A percentile compares a stretch with the other conserved stretches of the same genome.
phyloP scores from a whole-genome alignment of 2,113 vertebrate genomes.

The Lampris incognitus region DNA sequence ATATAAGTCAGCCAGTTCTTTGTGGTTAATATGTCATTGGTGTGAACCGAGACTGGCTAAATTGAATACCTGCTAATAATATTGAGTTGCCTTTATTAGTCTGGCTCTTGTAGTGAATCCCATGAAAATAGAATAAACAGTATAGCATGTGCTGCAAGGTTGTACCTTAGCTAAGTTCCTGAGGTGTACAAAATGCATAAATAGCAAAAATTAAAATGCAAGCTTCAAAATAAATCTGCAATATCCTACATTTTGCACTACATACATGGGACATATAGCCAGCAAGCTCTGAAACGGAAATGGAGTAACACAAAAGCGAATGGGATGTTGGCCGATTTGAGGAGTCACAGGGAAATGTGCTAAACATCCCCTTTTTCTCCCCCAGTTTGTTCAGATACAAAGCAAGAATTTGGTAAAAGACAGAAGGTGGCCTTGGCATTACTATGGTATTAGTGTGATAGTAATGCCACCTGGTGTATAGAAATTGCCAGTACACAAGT shows the following conservation, averaged over 20 bases:
- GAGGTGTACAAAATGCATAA: not conserved
- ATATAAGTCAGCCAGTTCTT: not conserved
- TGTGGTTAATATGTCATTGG: slow-evolving; percentile 9
- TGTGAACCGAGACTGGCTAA: not conserved
- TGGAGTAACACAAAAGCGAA: not conserved
- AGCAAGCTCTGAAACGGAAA: slow-evolving; percentile 2
- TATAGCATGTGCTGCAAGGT: slow-evolving; percentile 16
- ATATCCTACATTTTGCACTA: slow-evolving; percentile 31
- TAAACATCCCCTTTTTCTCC: slow-evolving; percentile 22
- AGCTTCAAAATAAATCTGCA: slow-evolving; percentile 22
- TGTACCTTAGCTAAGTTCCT: slow-evolving; percentile 1
- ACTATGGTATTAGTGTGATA: slow-evolving; percentile 11
- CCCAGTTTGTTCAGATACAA: slow-evolving; percentile 24
- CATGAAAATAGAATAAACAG: slow-evolving; percentile 2
- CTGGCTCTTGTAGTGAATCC: slow-evolving; percentile 15
- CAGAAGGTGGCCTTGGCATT: slow-evolving; percentile 20
- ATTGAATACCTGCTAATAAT: slow-evolving; percentile 11
- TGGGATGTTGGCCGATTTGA: slow-evolving; percentile 2
- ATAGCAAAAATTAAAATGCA: slow-evolving; percentile 3
- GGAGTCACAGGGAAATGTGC: slow-evolving; percentile 8
- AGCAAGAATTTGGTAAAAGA: slow-evolving; percentile 16
- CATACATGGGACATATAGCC: not conserved
- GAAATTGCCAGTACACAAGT: slow-evolving; percentile 38
- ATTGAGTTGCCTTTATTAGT: not conserved
- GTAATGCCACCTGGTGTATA: slow-evolving; percentile 71